These are phyloP conservation scores for Stenoptilia bipunctidactyla DNA, from an alignment of 2,888 invertebrate species.

Conservation along the genomic window DNA sequence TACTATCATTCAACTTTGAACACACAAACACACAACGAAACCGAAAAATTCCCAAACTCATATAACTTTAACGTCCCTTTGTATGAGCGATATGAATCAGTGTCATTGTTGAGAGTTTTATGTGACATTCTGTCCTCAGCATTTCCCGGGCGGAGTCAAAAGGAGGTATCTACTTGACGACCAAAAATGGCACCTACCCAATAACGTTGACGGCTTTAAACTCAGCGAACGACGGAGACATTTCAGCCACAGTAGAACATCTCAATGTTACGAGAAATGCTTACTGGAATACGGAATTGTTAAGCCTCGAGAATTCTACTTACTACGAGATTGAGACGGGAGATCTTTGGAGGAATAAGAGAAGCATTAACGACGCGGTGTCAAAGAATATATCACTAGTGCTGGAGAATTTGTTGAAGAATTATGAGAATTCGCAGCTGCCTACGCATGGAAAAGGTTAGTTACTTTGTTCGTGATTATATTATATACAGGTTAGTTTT, in stretches of 20 bases:
- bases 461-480: too few species aligned
- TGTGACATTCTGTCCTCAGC: neutral
- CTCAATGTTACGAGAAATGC: conserved; percentile 33
- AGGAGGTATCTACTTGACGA: conserved; percentile 65
- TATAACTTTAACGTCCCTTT: conserved; percentile 11
- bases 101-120: neutral
- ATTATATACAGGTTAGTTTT: too few species aligned
- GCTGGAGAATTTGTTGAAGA: conserved; percentile 87
- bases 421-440: conserved; percentile 90
- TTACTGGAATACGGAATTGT: conserved; percentile 36
- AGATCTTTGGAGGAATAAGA: conserved; percentile 39
- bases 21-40: too few species aligned
- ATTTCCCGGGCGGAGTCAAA: conserved; percentile 35
- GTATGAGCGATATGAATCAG: conserved; percentile 1
- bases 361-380: conserved; percentile 77
- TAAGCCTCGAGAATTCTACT: conserved; percentile 45
- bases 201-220: conserved; percentile 54
- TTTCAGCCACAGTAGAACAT: neutral
- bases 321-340: conserved; percentile 29
- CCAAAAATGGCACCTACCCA: conserved; percentile 66
- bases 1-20: too few species aligned
- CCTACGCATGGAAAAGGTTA: conserved; percentile 91
- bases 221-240: conserved; percentile 30
- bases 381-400: conserved; percentile 89
- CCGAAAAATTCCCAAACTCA: too few species aligned